These are phyloP conservation scores for Oxyruncus cristatus DNA, from an alignment of 2,113 vertebrate species.

Conservation along the genomic window DNA sequence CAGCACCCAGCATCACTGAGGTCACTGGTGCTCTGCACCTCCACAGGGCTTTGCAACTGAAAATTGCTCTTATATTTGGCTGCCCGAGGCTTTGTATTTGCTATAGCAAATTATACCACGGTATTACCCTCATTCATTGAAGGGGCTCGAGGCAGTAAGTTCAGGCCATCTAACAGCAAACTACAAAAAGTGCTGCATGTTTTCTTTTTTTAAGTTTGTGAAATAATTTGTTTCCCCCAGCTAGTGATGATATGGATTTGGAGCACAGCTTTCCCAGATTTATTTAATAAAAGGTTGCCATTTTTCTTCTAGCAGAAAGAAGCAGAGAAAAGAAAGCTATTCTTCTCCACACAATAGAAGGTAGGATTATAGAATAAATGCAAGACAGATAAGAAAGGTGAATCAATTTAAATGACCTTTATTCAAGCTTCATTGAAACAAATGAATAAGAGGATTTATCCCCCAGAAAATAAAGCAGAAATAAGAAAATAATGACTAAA, in stretches of 20 bases:
- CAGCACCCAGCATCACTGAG: background rate
- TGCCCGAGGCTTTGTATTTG: background rate
- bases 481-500: slow-evolving; percentile 57
- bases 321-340: slow-evolving; percentile 36
- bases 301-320: slow-evolving; percentile 52
- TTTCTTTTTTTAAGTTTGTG: slow-evolving; percentile 15
- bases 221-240: slow-evolving; percentile 39
- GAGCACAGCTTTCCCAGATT: slow-evolving; percentile 25
- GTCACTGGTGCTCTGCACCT: background rate
- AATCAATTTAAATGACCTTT: slow-evolving; percentile 74
- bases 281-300: slow-evolving; percentile 69
- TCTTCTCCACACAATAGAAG: slow-evolving; percentile 50
- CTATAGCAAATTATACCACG: background rate
- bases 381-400: slow-evolving; percentile 62
- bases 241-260: slow-evolving; percentile 54
- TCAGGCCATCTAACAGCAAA: background rate
- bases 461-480: slow-evolving; percentile 50
- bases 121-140: background rate
- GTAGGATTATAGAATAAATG: slow-evolving; percentile 62
- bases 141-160: background rate
- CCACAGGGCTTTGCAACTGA: background rate
- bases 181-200: background rate
- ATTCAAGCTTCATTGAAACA: slow-evolving; percentile 67
- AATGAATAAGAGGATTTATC: slow-evolving; percentile 72
- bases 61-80: background rate